phyloP scores from a whole-genome alignment of 2,797 vertebrate genomes.

The Natrix natrix region DNA sequence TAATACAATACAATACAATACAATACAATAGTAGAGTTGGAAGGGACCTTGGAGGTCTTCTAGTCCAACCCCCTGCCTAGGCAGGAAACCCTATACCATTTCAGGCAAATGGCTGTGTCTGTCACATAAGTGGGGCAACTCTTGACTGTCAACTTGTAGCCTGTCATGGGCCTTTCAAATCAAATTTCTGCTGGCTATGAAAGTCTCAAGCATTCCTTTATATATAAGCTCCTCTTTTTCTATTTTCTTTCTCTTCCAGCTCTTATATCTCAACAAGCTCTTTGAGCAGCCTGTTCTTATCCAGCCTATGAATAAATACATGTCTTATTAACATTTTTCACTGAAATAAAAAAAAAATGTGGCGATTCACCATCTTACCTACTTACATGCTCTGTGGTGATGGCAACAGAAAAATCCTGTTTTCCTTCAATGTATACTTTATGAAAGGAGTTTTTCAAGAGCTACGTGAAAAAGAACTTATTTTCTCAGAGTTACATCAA shows the following conservation, averaged over 20 bases:
- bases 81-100: no score
- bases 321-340: conserved; percentile 31
- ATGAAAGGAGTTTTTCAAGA: no score
- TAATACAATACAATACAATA: no score
- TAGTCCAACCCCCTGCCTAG: no score
- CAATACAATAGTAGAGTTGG: no score
- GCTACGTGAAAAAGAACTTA: no score
- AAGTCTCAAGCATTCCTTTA: conserved; percentile 30
- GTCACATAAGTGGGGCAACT: background rate
- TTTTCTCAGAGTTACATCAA: no score
- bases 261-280: conserved; percentile 13
- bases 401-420: background rate
- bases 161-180: conserved; percentile 20
- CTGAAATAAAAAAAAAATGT: conserved; percentile 26
- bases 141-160: background rate
- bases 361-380: background rate
- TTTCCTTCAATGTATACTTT: background rate
- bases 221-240: background rate
- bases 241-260: conserved; percentile 22
- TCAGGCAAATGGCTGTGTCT: no score
- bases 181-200: conserved; percentile 30
- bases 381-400: conserved; percentile 18
- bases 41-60: no score
- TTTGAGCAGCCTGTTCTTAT: conserved; percentile 38
- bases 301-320: conserved; percentile 40